Evolutionary conservation across 2,888 invertebrate species (phyloP).

Genomic region (Sipunculus nudus): DNA sequence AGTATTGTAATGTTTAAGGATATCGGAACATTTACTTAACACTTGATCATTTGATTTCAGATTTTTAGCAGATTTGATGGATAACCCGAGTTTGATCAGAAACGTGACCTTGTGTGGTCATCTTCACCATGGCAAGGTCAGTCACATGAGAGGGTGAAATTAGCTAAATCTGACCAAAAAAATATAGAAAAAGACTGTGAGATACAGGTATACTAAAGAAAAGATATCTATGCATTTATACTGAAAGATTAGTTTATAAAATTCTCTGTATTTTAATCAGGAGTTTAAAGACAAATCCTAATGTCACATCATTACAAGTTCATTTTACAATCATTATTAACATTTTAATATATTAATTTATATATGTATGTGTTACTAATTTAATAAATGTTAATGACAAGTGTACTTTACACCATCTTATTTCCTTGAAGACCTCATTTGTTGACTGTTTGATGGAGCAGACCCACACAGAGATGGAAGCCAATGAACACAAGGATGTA

Average conservation of each 20-base stretch:
- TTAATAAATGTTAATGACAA: neutral
- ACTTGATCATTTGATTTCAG: too few relatives aligned
- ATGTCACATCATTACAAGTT: too few relatives aligned
- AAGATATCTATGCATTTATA: too few relatives aligned
- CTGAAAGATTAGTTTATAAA: too few relatives aligned
- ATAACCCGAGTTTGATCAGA: constrained; percentile 91
- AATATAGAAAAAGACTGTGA: too few relatives aligned
- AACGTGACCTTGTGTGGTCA: constrained; percentile 97
- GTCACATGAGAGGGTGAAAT: neutral
- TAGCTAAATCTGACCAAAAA: too few relatives aligned
- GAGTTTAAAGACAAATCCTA: too few relatives aligned
- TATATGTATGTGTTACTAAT: neutral
- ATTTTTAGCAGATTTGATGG: constrained; percentile 97
- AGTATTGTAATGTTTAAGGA: too few relatives aligned
- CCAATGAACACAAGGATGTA: constrained; percentile 68
- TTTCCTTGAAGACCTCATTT: constrained; percentile 79
- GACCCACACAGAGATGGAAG: constrained; percentile 88
- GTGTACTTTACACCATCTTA: neutral
- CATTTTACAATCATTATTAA: neutral
- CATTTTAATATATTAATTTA: neutral
- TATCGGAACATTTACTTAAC: too few relatives aligned
- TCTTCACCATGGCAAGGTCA: constrained; percentile 93
- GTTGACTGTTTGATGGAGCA: constrained; percentile 96
- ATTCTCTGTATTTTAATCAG: too few relatives aligned
- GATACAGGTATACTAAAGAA: too few relatives aligned